A percentile compares a stretch with the other conserved stretches of the same genome.
Conservation (phyloP, 2,888 invertebrate genomes). For the Drosophila hamatofila region DNA sequence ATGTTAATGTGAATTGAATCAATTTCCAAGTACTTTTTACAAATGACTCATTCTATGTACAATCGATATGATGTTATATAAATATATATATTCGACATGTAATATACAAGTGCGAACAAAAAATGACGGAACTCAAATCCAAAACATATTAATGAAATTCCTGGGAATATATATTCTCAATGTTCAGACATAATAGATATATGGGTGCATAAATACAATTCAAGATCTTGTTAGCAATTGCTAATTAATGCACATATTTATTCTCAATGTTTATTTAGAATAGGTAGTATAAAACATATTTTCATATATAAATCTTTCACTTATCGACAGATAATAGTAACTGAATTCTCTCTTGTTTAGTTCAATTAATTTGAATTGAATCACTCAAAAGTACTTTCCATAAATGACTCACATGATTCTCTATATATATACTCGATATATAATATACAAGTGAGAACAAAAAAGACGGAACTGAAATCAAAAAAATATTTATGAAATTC, state of each 20-base stretch:
- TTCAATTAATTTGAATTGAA: too few species aligned
- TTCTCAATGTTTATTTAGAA: too few species aligned
- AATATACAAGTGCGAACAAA: conserved; percentile 24
- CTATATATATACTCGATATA: too few species aligned
- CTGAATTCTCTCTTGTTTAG: background rate
- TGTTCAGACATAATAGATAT: background rate
- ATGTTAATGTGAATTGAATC: conserved; percentile 34
- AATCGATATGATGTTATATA: background rate
- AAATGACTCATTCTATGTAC: conserved; percentile 52
- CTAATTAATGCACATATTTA: too few species aligned
- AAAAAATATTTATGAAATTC: background rate
- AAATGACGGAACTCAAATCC: conserved; percentile 63
- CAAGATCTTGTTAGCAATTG: background rate
- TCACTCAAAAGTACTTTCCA: too few species aligned
- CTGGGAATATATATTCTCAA: conserved; percentile 1
- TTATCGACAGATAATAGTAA: background rate
- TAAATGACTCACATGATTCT: too few species aligned
- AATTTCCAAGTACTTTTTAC: conserved; percentile 31
- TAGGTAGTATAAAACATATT: background rate
- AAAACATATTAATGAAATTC: conserved; percentile 6
- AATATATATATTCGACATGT: too few species aligned
- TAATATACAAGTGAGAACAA: background rate
- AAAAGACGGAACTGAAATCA: background rate
- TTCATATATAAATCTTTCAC: background rate
- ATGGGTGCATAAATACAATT: background rate